phyloP scores from a whole-genome alignment of 2,888 invertebrate species.

The Protula sp. region DNA sequence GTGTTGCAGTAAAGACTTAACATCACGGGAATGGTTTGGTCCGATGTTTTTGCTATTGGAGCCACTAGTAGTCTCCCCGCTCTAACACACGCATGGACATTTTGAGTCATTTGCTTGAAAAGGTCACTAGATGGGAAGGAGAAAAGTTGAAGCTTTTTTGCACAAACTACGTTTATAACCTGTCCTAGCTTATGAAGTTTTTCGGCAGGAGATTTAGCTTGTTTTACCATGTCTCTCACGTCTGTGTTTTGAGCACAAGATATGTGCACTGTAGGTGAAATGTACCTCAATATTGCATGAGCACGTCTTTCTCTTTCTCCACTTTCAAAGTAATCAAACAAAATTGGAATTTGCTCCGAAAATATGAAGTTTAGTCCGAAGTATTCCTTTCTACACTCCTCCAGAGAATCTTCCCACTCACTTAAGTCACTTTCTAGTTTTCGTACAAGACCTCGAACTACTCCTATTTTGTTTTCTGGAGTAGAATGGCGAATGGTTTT shows the following conservation, averaged over 20 bases:
- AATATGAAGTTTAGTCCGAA: background rate
- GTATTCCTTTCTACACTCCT: background rate
- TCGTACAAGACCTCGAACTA: too few species aligned
- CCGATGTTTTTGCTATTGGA: background rate
- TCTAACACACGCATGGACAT: background rate
- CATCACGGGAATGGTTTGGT: background rate
- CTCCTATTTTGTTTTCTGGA: too few species aligned
- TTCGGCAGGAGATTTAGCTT: too few species aligned
- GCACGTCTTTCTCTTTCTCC: background rate
- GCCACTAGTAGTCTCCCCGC: background rate
- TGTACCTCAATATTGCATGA: background rate
- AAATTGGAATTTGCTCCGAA: background rate
- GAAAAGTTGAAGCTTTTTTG: background rate
- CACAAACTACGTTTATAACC: background rate
- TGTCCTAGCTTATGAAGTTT: background rate
- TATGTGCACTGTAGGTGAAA: background rate
- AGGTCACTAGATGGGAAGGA: too few species aligned
- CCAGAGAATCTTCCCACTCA: too few species aligned
- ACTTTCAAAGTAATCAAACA: background rate
- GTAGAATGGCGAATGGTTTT: too few species aligned
- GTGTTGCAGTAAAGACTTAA: background rate
- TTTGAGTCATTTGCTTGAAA: too few species aligned
- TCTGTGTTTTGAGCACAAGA: background rate
- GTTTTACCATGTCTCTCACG: too few species aligned
- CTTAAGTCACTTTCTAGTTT: too few species aligned